Base-by-base conservation (phyloP, 2,797 vertebrate species). In the Microchirus variegatus region DNA sequence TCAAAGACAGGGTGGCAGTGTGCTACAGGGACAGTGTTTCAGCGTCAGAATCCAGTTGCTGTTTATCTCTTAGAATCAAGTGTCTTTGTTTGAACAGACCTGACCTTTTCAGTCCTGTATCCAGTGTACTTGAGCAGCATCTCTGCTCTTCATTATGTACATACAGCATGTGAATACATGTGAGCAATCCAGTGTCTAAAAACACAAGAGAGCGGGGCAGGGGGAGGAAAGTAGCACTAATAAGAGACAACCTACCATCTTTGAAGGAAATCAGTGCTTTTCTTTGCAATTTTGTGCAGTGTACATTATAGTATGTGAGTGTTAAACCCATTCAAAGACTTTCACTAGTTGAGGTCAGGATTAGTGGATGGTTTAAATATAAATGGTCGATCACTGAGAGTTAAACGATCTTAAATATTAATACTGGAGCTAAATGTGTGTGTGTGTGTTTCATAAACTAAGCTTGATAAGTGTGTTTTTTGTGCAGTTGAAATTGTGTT, bases 61-160 rank as follows among this genome's bases (percentile, higher is more conserved):
- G 40, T 44, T 43, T 26, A 43, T 43, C 26, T 82, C 72, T 62
- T 31, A 13, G 26, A 47, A 46, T 49, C 22, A 43, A 52, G 10
- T 5, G 14, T 55, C 42, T 66, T 37, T 45, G 3, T 51, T 19
- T 60, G 5, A 31, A 31, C 31, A 31, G 31, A 31, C 31, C 19
- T 19, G 11, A n/a, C 26, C 26, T 35, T 43, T 37, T 46, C 6
- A n/a, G 37, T 81, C 38, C 15, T 67, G 53, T 46, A 17, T 79
- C 67, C 77, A 68, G 76, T 60, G 73, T 61, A 11, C 42, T 40
- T 47, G 53, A 73, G 49, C 68, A 73, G 66, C 65, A n/a, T 62
- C 43, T 57, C 51, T 53, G 50, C 10, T 36, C 10, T 36, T 31
- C 31, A 31, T 26, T 31, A 31, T 31, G 31, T 31, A 31, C 31